A percentile compares a stretch with the other conserved stretches of the same genome.
phyloP scores from a whole-genome alignment of 2,113 vertebrate genomes.

The Halichoeres trimaculatus region DNA sequence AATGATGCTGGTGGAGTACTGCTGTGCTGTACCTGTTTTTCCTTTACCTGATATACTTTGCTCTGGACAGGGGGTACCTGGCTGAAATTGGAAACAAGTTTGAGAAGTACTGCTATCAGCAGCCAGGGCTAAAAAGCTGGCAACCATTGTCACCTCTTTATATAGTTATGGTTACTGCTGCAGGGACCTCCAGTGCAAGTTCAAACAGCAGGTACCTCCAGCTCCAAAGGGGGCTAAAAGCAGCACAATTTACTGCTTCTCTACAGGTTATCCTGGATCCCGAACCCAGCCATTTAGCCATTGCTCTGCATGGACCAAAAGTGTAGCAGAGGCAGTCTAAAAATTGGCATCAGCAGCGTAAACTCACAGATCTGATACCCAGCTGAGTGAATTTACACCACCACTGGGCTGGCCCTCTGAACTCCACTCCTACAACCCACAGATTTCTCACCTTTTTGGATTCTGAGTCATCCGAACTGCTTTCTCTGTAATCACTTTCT shows the following conservation, averaged over 20 bases:
- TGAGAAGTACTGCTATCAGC: not conserved
- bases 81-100: not conserved
- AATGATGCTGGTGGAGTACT: not conserved
- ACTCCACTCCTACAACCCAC: slow-evolving; percentile 4
- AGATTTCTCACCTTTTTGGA: slow-evolving; percentile 19
- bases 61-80: not conserved
- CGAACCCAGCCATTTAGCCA: slow-evolving; percentile 28
- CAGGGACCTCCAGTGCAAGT: slow-evolving; percentile 1
- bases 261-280: slow-evolving; percentile 1
- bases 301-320: slow-evolving; percentile 21
- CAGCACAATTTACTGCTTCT: not conserved
- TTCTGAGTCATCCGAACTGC: slow-evolving; percentile 2
- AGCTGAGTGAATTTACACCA: slow-evolving; percentile 45
- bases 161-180: slow-evolving; percentile 1
- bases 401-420: slow-evolving; percentile 21
- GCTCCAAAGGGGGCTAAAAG: not conserved
- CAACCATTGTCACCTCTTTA: not conserved
- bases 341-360: slow-evolving; percentile 11
- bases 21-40: not conserved
- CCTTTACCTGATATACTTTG: not conserved
- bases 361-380: slow-evolving; percentile 38
- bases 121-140: not conserved
- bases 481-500: slow-evolving; percentile 11
- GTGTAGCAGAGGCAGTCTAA: slow-evolving; percentile 32
- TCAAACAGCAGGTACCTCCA: not conserved